Percentiles rank a stretch among this genome's conserved stretches.
These are phyloP conservation scores for Exephanes ischioxanthus DNA, from an alignment of 2,888 invertebrate genomes.

Conservation along the genomic window DNA sequence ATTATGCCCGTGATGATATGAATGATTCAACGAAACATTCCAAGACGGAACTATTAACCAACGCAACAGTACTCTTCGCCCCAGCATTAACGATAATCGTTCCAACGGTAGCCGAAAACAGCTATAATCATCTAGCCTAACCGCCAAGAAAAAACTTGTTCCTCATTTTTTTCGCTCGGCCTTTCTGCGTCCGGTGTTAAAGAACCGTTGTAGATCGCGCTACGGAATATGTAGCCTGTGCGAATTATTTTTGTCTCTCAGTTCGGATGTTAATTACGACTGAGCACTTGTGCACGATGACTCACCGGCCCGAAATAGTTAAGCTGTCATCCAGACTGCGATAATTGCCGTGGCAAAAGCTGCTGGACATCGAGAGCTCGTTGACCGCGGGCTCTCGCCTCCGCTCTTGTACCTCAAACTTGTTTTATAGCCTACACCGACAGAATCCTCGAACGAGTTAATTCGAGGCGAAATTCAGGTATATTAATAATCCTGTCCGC, in stretches of 20 bases:
- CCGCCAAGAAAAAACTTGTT: conserved; percentile 2
- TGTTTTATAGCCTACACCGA: conserved; percentile 26
- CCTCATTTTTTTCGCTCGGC: conserved; percentile 1
- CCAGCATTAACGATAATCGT: conserved; percentile 38
- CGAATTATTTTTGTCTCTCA: conserved; percentile 17
- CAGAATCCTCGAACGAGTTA: not conserved
- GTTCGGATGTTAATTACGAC: conserved; percentile 25
- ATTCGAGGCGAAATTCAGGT: not conserved
- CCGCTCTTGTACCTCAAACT: conserved; percentile 9
- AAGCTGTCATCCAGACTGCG: conserved; percentile 42
- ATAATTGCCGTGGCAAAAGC: conserved; percentile 51
- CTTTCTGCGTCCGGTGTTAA: conserved; percentile 20
- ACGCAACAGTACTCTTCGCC: not conserved
- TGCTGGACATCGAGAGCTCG: conserved; percentile 29
- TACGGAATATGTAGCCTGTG: conserved; percentile 3
- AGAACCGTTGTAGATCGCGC: conserved; percentile 50
- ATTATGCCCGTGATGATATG: not conserved
- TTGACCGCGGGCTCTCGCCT: conserved; percentile 22
- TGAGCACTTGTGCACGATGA: conserved; percentile 23
- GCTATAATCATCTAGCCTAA: conserved; percentile 25
- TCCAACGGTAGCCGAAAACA: conserved; percentile 51
- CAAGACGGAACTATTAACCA: not conserved
- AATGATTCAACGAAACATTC: conserved; percentile 1
- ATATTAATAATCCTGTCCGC: not conserved
- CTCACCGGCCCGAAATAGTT: conserved; percentile 43